Percentiles rank a stretch among this genome's conserved stretches.
Conservation (phyloP, 2,888 invertebrate species). For the Byasa hedistus region DNA sequence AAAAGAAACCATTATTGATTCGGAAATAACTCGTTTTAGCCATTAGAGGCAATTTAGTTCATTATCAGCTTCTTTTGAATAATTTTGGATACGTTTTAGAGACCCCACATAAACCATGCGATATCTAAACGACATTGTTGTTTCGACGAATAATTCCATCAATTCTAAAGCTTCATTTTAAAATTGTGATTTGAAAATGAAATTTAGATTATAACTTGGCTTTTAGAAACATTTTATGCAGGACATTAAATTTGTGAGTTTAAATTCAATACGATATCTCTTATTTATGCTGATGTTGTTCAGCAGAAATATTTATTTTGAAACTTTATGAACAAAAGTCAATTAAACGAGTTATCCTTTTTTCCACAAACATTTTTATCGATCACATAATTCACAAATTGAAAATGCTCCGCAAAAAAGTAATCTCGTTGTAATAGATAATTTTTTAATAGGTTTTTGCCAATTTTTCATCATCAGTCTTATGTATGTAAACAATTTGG, state of each 20-base stretch:
- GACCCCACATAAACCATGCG: slow-evolving; percentile 4
- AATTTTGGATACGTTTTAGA: slow-evolving; percentile 3
- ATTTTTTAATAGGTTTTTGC: too few species aligned
- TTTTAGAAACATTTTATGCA: slow-evolving; percentile 1
- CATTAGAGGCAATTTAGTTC: slow-evolving; percentile 12
- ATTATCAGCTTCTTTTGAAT: slow-evolving; percentile 1
- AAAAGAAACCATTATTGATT: background rate
- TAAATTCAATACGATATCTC: background rate
- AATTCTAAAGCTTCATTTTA: background rate
- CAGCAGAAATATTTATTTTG: background rate
- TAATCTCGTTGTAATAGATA: too few species aligned
- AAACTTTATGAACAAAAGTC: background rate
- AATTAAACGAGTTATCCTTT: background rate
- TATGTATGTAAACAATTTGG: too few species aligned
- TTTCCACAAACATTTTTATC: background rate
- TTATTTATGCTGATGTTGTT: background rate
- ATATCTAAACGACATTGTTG: slow-evolving; percentile 16
- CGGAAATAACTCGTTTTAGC: background rate
- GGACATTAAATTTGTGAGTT: background rate
- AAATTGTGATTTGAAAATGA: slow-evolving; percentile 1
- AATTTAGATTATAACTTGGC: slow-evolving; percentile 3
- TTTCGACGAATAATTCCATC: background rate
- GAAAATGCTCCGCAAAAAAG: too few species aligned
- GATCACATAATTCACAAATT: background rate
- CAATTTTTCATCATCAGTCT: too few species aligned